Conservation (phyloP, 1,140 invertebrate species). For the Drosophila nannoptera region DNA sequence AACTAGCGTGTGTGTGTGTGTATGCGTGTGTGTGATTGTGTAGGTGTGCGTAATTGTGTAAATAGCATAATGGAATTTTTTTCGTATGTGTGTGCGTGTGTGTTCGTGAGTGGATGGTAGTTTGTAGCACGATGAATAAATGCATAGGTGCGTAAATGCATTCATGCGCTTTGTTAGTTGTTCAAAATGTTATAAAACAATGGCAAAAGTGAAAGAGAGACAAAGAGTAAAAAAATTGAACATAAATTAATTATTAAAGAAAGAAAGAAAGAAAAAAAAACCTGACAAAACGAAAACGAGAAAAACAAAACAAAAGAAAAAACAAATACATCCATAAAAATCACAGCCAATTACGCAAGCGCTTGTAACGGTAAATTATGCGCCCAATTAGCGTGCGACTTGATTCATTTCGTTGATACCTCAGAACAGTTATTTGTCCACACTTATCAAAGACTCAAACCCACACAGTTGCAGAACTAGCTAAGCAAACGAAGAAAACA, state of each 20-base stretch:
- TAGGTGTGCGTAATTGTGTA: slow-evolving; percentile 26
- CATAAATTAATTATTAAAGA: not conserved
- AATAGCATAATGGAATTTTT: slow-evolving; percentile 34
- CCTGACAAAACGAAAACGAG: not conserved
- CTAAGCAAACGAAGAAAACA: not conserved
- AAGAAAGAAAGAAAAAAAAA: not conserved
- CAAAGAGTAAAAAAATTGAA: not conserved
- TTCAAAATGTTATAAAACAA: slow-evolving; percentile 59
- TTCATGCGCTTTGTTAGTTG: slow-evolving; percentile 67
- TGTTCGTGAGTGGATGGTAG: slow-evolving; percentile 39
- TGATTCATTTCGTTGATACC: slow-evolving; percentile 41
- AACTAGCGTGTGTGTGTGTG: slow-evolving; percentile 31
- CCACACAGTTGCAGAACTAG: slow-evolving; percentile 9
- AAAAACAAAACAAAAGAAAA: slow-evolving; percentile 1
- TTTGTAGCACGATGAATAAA: slow-evolving; percentile 44
- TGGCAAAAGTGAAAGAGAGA: not conserved
- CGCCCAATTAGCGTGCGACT: slow-evolving; percentile 38
- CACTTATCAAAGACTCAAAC: slow-evolving; percentile 5
- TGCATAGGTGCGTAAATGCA: slow-evolving; percentile 45
- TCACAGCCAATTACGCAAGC: slow-evolving; percentile 18
- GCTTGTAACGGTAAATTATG: slow-evolving; percentile 24
- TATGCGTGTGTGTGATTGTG: slow-evolving; percentile 12
- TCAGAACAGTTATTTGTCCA: slow-evolving; percentile 17
- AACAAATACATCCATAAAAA: slow-evolving; percentile 12
- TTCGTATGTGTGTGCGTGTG: slow-evolving; percentile 7